Evolutionary conservation across 2,888 invertebrate species (phyloP).

Genomic region (Alviniconcha strummeri): DNA sequence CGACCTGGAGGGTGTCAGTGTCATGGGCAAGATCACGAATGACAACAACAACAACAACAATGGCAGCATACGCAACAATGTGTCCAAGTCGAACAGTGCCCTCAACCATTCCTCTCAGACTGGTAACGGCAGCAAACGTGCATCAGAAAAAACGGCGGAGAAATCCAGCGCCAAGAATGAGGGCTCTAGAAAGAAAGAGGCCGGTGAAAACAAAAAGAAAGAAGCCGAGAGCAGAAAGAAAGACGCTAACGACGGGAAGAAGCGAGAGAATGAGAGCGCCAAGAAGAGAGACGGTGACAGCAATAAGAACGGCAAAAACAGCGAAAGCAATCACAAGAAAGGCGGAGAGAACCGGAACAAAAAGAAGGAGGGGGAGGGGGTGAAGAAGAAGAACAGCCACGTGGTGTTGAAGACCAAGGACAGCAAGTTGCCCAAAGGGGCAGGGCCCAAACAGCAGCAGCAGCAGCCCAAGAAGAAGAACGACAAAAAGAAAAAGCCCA

Average conservation of each 20-base stretch:
- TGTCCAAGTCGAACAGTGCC: constrained; percentile 2
- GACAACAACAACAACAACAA: constrained; percentile 29
- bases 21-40: background rate
- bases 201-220: constrained; percentile 15
- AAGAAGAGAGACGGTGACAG: constrained; percentile 11
- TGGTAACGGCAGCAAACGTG: background rate
- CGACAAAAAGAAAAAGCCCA: constrained; percentile 29
- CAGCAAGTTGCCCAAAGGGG: constrained; percentile 21
- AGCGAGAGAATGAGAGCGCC: background rate
- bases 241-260: background rate
- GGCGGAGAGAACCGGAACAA: constrained; percentile 20
- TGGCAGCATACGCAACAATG: background rate
- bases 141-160: background rate
- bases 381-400: background rate
- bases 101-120: background rate
- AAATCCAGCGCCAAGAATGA: background rate
- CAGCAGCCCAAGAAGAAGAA: constrained; percentile 23
- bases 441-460: constrained; percentile 10
- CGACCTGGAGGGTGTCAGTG: background rate
- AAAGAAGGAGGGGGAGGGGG: constrained; percentile 23
- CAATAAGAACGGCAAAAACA: constrained; percentile 22
- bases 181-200: background rate
- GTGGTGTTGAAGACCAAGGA: constrained; percentile 27
- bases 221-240: constrained; percentile 19
- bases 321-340: constrained; percentile 7